Conservation (phyloP, 2,113 vertebrate species). For the Syrmaticus mikado region DNA sequence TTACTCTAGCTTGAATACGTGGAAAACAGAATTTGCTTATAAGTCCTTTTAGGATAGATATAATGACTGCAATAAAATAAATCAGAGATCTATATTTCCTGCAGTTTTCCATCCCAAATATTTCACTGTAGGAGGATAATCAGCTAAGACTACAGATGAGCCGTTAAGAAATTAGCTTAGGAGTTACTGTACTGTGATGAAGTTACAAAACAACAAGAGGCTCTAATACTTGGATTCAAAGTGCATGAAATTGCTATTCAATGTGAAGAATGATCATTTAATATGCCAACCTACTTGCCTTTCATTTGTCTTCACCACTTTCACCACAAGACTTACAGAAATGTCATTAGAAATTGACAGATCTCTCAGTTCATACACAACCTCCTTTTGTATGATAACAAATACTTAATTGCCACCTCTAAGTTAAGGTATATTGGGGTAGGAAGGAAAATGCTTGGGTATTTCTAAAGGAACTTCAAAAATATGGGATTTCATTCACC, state of each 20-base stretch:
- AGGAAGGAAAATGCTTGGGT: background rate
- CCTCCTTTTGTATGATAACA: background rate
- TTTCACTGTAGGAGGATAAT: background rate
- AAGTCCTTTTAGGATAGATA: background rate
- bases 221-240: background rate
- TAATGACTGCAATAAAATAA: background rate
- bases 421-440: background rate
- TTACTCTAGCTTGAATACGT: background rate
- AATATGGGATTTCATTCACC: rapidly evolving
- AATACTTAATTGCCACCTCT: background rate
- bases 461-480: background rate
- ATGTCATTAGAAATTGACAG: background rate
- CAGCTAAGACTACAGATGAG: background rate
- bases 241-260: background rate
- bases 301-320: background rate
- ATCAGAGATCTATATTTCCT: background rate
- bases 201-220: background rate
- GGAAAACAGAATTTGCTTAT: background rate
- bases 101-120: background rate
- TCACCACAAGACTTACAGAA: background rate
- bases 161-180: conserved; percentile 4
- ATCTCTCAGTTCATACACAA: background rate
- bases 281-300: background rate
- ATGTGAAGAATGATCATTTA: background rate
- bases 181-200: background rate